A percentile compares a stretch with the other conserved stretches of the same genome.
Evolutionary conservation across 2,797 vertebrate genomes (phyloP).

Genomic region (Picus viridis): DNA sequence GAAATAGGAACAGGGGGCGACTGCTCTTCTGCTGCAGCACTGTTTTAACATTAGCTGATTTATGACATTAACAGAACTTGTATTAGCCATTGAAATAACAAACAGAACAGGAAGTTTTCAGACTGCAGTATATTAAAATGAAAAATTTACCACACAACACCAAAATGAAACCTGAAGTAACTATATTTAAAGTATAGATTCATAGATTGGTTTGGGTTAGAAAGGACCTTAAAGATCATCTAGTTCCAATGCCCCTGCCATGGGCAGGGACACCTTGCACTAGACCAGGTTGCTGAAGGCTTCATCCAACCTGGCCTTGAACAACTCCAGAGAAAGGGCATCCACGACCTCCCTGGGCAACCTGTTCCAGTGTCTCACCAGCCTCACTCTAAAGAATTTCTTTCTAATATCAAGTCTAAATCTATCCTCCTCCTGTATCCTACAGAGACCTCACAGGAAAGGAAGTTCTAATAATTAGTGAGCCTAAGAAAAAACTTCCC

Average conservation of each 20-base stretch:
- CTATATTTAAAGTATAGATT: background rate
- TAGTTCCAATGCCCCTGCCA: no score
- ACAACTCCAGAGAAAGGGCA: no score
- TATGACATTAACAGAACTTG: background rate
- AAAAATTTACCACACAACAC: background rate
- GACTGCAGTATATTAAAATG: fast-evolving
- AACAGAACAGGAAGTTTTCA: background rate
- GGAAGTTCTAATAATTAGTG: background rate
- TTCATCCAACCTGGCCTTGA: no score
- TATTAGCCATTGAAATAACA: background rate
- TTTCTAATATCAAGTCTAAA: no score
- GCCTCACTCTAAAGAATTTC: no score
- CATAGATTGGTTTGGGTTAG: no score
- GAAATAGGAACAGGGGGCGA: slow-evolving; percentile 86
- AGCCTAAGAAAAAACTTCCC: fast-evolving
- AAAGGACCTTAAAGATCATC: no score
- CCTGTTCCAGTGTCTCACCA: no score
- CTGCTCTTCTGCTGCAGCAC: slow-evolving; percentile 86
- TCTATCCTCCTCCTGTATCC: background rate
- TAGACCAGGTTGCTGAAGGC: no score
- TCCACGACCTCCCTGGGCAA: no score
- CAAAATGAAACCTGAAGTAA: background rate
- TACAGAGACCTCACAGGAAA: background rate
- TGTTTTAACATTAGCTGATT: slow-evolving; percentile 70
- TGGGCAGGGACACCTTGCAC: no score